Evolutionary conservation across 1,140 invertebrate genomes (phyloP).

Genomic region (Thalassaphorura encarpata): DNA sequence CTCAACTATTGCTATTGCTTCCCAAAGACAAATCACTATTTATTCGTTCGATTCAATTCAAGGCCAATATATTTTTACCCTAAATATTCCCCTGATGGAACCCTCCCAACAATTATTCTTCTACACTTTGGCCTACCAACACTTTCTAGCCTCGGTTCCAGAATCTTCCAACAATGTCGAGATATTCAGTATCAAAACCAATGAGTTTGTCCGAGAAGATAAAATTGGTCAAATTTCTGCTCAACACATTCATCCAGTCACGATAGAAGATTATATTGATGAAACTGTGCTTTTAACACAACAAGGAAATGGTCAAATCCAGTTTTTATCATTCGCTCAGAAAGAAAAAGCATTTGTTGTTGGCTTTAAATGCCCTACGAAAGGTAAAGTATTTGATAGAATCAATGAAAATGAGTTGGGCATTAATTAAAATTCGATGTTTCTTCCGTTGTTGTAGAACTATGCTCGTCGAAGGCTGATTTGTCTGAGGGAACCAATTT

Average conservation of each 20-base stretch:
- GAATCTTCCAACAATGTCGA: not conserved
- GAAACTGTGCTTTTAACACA: slow-evolving; percentile 6
- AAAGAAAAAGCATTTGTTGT: no score
- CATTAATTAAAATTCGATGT: no score
- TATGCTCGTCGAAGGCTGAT: not conserved
- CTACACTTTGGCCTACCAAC: slow-evolving; percentile 13
- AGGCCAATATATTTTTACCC: not conserved
- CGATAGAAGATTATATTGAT: slow-evolving; percentile 8
- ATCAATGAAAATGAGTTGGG: no score
- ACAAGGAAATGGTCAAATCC: not conserved
- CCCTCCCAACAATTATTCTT: slow-evolving; percentile 5
- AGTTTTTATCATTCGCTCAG: slow-evolving; percentile 10
- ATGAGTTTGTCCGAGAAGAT: slow-evolving; percentile 1
- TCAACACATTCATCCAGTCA: not conserved
- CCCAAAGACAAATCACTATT: not conserved
- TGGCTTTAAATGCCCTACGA: no score
- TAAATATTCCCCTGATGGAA: not conserved
- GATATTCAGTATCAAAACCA: slow-evolving; percentile 12
- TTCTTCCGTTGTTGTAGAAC: no score
- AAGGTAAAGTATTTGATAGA: no score
- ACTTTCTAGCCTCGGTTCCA: slow-evolving; percentile 11
- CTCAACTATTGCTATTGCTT: slow-evolving; percentile 6
- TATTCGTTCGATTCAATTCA: slow-evolving; percentile 5
- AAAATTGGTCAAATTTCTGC: not conserved
- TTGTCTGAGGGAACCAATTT: slow-evolving; percentile 10